Conservation (phyloP, 2,888 invertebrate genomes). For the Masnerella sp. region DNA sequence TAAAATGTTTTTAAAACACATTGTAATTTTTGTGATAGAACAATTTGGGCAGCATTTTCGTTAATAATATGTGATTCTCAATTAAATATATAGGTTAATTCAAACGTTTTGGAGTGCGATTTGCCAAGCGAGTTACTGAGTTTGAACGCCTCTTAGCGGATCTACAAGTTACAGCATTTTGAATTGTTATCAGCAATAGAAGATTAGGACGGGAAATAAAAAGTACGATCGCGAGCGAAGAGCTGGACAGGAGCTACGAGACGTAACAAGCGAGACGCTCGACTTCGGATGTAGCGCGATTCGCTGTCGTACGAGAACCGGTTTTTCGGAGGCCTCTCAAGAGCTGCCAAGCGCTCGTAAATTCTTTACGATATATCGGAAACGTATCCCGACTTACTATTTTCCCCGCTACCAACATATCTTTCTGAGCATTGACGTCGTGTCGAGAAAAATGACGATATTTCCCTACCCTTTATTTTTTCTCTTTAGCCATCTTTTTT, state of each 20-base stretch:
- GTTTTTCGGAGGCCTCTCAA: conserved; percentile 61
- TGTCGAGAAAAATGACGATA: conserved; percentile 35
- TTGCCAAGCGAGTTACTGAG: not conserved
- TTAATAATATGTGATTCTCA: too few relatives aligned
- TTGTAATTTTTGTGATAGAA: too few relatives aligned
- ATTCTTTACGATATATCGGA: conserved; percentile 61
- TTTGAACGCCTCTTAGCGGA: not conserved
- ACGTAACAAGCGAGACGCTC: conserved; percentile 43
- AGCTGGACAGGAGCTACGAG: conserved; percentile 32
- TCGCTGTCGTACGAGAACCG: conserved; percentile 61
- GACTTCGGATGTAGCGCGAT: conserved; percentile 46
- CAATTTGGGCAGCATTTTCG: too few relatives aligned
- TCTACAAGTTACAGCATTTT: not conserved
- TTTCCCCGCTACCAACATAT: conserved; percentile 35
- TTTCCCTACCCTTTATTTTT: not conserved
- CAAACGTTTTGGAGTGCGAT: conserved; percentile 24
- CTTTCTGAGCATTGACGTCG: conserved; percentile 43
- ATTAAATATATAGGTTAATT: conserved; percentile 26
- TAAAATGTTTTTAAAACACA: too few relatives aligned
- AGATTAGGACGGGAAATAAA: conserved; percentile 30
- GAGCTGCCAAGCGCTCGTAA: conserved; percentile 59
- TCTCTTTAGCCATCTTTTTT: not conserved
- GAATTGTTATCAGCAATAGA: conserved; percentile 27
- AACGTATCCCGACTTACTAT: conserved; percentile 50
- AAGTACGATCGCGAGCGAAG: not conserved